A percentile compares a stretch with the other conserved stretches of the same genome.
phyloP scores from a whole-genome alignment of 2,113 vertebrate species.

The Dryoscopus gambensis region DNA sequence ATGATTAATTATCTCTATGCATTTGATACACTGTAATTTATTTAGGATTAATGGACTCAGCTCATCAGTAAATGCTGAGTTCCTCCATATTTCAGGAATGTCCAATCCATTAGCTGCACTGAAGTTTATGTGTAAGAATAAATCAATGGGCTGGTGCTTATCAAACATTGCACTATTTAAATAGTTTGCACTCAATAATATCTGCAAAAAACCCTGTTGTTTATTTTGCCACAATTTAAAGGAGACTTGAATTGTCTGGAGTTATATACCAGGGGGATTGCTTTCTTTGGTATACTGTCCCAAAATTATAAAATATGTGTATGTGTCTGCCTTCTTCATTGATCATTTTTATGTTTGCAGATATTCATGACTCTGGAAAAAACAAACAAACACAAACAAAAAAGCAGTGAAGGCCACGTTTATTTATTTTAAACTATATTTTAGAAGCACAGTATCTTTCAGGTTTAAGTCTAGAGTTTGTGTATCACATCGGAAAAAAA shows the following conservation, averaged over 20 bases:
- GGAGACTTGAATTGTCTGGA: background rate
- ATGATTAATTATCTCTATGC: background rate
- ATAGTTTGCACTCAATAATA: background rate
- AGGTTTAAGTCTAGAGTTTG: background rate
- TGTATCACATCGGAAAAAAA: background rate
- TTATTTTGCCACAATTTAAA: background rate
- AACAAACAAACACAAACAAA: background rate
- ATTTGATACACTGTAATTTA: constrained; percentile 4
- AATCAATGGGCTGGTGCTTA: background rate
- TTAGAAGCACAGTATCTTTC: background rate
- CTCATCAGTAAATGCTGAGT: background rate
- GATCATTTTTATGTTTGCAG: background rate
- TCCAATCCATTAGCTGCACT: background rate
- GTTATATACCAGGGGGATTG: background rate
- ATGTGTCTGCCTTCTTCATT: background rate
- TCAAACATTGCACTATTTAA: background rate
- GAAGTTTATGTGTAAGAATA: background rate
- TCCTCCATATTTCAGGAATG: background rate
- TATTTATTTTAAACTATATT: background rate
- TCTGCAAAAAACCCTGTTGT: background rate
- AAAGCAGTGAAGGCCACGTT: accelerated
- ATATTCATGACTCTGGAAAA: background rate
- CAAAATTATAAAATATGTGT: background rate
- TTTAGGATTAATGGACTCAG: constrained; percentile 21
- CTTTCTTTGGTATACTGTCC: background rate